A percentile compares a stretch with the other conserved stretches of the same genome.
These are phyloP conservation scores for Megalopta genalis DNA, from an alignment of 1,140 invertebrate genomes.

Conservation along the genomic window DNA sequence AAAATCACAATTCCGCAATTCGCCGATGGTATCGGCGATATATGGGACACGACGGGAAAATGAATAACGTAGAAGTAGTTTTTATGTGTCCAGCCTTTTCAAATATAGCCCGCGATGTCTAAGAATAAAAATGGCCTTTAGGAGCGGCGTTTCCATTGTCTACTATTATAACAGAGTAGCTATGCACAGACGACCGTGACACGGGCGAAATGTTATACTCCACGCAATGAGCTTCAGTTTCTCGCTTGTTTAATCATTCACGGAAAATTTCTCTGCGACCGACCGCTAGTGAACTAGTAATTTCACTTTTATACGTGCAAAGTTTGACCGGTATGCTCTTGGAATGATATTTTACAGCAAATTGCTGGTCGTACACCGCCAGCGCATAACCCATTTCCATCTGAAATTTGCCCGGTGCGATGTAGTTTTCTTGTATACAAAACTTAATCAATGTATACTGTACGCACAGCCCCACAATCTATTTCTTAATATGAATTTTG, in stretches of 20 bases:
- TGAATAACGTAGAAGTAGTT: conserved; percentile 21
- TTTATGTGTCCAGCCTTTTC: not conserved
- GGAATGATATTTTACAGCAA: not conserved
- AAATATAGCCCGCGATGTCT: not conserved
- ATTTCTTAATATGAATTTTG: no score
- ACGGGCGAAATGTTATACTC: not conserved
- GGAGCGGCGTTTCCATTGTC: not conserved
- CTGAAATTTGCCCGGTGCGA: no score
- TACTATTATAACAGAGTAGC: not conserved
- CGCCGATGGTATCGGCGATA: not conserved
- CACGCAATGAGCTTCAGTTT: not conserved
- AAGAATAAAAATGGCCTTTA: conserved; percentile 28
- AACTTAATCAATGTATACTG: no score
- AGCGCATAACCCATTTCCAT: no score
- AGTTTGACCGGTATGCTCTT: not conserved
- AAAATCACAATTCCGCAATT: conserved; percentile 14
- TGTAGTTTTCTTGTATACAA: no score
- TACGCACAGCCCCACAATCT: no score
- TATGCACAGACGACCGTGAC: conserved; percentile 6
- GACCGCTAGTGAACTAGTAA: no score
- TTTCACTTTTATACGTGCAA: not conserved
- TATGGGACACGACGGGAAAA: not conserved
- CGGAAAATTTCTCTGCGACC: not conserved
- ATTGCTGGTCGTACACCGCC: no score
- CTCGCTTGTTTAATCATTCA: not conserved